Percentiles rank a stretch among this genome's conserved stretches.
phyloP scores from a whole-genome alignment of 2,113 vertebrate genomes.

The Dicaeum eximium region DNA sequence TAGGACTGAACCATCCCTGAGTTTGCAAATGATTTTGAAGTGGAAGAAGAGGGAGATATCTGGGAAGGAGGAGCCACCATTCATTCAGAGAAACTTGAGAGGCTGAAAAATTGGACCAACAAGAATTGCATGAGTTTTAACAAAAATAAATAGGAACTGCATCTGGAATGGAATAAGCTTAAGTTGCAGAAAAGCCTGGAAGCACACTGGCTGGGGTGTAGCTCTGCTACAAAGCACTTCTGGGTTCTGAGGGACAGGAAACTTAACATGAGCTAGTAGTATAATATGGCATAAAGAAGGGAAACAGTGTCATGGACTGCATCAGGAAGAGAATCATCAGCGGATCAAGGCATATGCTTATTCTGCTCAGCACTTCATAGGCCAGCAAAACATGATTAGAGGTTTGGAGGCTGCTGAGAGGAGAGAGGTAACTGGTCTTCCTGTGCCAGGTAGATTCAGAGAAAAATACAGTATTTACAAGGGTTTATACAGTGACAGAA shows the following conservation, averaged over 20 bases:
- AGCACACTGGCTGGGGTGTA: neutral
- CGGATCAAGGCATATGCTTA: neutral
- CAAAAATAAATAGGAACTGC: neutral
- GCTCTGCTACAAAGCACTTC: neutral
- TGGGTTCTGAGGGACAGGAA: neutral
- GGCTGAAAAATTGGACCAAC: neutral
- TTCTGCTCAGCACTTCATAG: neutral
- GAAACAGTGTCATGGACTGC: neutral
- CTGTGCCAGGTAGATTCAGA: neutral
- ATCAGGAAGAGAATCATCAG: neutral
- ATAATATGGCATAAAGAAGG: neutral
- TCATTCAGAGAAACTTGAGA: neutral
- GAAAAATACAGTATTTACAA: neutral
- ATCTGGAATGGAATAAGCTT: neutral
- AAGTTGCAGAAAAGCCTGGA: neutral
- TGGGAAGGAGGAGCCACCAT: neutral
- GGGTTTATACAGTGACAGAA: neutral
- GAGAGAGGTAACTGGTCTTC: neutral
- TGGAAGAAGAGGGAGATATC: neutral
- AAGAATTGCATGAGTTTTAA: neutral
- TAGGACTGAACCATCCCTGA: neutral
- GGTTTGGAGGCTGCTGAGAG: neutral
- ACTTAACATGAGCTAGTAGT: neutral
- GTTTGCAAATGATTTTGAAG: neutral
- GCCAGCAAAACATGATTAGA: neutral